Base-by-base conservation (phyloP, 1,140 invertebrate genomes). In the Musca domestica region DNA sequence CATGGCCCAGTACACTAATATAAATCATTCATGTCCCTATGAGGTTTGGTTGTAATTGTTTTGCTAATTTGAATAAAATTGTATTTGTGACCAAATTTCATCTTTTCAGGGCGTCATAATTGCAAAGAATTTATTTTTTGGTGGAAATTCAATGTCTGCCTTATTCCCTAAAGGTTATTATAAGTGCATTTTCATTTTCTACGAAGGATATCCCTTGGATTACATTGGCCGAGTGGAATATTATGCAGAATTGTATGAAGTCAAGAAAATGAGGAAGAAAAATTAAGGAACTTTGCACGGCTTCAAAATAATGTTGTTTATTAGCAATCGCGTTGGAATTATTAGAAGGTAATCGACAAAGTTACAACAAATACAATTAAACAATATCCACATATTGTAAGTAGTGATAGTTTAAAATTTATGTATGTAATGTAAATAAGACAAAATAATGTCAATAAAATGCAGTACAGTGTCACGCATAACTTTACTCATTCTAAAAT, bases 191-290 rank as follows among this genome's bases (percentile, higher is more conserved):
- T 34, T 34, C 2, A 34, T 30, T 10, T 61, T 34, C 22, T 61
- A 34, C n/a, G 56, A 61, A 61, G 56, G 56, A 6, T 61, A 61
- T 61, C 56, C 25, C 2, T 34, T 19, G 25, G 56, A 61, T 9
- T 61, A 61, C 19, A 58, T 34, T 34, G 56, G 56, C 9, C 34
- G 3, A 10, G n/a, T 34, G 1, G 15, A 17, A 34, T 20, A 19
- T 2, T 61, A 41, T 61, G 15, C n/a, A 2, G 56, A 61, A 9
- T 2, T 51, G 9, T 51, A 9, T 51, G 48, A 51, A n/a, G n/a
- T n/a, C 10, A 49, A 15, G 17, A 10, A 19, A 19, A 51, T n/a
- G 15, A 9, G 5, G 2, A 19, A 22, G 17, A 20, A 51, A 5
- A 15, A 52, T n/a, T n/a, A n/a, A n/a, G n/a, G n/a, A n/a, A n/a